Conservation (phyloP, 2,113 vertebrate genomes). For the human (Homo sapiens) region DNA sequence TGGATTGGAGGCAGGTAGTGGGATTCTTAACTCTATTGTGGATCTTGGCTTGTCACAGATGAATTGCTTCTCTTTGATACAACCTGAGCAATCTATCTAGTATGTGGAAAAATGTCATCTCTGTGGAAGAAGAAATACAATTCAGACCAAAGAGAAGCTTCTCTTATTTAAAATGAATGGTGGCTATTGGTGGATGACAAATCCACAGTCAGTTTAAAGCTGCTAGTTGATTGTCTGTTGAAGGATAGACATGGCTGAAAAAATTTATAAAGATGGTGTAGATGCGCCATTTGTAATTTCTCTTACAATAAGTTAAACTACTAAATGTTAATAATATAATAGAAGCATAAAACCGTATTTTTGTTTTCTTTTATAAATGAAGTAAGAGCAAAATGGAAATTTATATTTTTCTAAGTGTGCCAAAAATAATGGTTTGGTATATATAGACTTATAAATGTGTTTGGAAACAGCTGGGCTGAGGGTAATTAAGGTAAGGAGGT, state of each 20-base stretch:
- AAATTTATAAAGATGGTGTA: not conserved
- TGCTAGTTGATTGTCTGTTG: constrained; percentile 22
- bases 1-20: constrained; percentile 49
- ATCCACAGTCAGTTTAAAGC: constrained; percentile 20
- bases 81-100: constrained; percentile 30
- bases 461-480: not conserved
- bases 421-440: not conserved
- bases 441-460: not conserved
- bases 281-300: not conserved
- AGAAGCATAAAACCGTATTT: not conserved
- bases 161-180: constrained; percentile 62
- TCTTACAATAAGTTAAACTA: not conserved
- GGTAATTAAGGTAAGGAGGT: not conserved
- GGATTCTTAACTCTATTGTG: constrained; percentile 43
- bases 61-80: constrained; percentile 66
- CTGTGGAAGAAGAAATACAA: constrained; percentile 10
- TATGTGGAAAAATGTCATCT: constrained; percentile 4
- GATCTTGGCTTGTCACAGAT: constrained; percentile 67
- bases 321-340: not conserved
- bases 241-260: not conserved
- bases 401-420: not conserved
- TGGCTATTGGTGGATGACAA: constrained; percentile 38
- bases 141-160: not conserved
- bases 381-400: not conserved
- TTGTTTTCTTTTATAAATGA: not conserved